Conservation (phyloP, 2,113 vertebrate genomes). For the Alligator mississippiensis region DNA sequence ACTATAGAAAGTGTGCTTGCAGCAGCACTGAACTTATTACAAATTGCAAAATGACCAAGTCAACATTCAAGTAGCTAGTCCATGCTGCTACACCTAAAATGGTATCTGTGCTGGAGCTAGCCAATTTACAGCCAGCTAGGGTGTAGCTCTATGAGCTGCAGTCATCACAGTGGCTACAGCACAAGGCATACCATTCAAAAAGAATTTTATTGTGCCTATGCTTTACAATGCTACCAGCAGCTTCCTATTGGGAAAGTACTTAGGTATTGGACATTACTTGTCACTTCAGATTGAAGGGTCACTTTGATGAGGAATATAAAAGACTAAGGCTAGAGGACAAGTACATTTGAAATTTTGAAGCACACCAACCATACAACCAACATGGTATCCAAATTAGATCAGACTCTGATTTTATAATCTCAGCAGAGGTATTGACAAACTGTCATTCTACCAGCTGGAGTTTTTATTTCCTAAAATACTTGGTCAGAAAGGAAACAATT, state of each 20-base stretch:
- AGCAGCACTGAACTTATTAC: not conserved
- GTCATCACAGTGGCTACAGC: not conserved
- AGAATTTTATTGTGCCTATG: not conserved
- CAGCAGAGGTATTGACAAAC: not conserved
- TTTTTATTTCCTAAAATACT: constrained; percentile 27
- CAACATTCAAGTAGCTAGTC: not conserved
- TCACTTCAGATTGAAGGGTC: not conserved
- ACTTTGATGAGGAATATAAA: not conserved
- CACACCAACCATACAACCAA: not conserved
- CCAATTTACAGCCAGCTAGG: no score
- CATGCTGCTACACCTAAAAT: no score
- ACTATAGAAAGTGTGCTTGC: no score
- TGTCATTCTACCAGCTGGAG: not conserved
- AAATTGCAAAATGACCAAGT: not conserved
- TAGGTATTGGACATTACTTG: not conserved
- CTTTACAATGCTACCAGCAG: not conserved
- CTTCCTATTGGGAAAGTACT: not conserved
- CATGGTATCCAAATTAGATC: not conserved
- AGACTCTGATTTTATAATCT: not conserved
- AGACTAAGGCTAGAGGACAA: not conserved
- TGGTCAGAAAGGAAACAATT: constrained; percentile 27
- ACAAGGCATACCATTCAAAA: not conserved
- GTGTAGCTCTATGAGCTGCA: not conserved
- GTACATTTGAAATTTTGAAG: not conserved
- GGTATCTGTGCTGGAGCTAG: no score